Evolutionary conservation across 2,113 vertebrate species (phyloP).

Genomic region (Burhinus bistriatus): DNA sequence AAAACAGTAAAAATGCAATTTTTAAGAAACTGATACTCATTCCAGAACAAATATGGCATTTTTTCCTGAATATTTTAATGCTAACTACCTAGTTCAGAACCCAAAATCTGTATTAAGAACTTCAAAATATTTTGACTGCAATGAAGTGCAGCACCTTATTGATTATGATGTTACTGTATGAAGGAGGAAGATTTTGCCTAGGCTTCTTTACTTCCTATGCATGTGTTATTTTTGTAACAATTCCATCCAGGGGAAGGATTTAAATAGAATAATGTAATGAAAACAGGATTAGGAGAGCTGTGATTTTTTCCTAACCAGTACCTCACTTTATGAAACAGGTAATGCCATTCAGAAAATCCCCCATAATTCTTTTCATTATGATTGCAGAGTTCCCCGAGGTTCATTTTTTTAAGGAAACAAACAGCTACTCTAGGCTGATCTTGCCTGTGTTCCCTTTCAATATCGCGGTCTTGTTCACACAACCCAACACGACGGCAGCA

Average conservation of each 20-base stretch:
- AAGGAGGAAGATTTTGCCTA: not conserved
- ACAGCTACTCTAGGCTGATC: not conserved
- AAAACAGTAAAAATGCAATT: conserved; percentile 8
- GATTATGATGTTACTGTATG: not conserved
- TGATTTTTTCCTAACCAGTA: not conserved
- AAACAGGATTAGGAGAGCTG: not conserved
- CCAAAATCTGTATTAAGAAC: not conserved
- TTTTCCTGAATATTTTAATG: not conserved
- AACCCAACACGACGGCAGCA: not conserved
- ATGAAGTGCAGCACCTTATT: not conserved
- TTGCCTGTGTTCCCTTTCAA: not conserved
- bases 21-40: not conserved
- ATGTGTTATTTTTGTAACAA: not conserved
- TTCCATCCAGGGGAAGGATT: not conserved
- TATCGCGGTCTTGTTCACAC: not conserved
- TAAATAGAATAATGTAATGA: not conserved
- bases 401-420: conserved; percentile 18
- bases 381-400: not conserved
- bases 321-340: conserved; percentile 5
- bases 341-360: conserved; percentile 41
- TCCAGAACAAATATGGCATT: not conserved
- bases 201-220: not conserved
- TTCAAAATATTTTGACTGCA: conserved; percentile 34
- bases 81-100: not conserved
- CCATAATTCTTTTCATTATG: conserved; percentile 53